Base-by-base conservation (phyloP, 1,140 invertebrate genomes). In the Cyrtorhinus lividipennis region DNA sequence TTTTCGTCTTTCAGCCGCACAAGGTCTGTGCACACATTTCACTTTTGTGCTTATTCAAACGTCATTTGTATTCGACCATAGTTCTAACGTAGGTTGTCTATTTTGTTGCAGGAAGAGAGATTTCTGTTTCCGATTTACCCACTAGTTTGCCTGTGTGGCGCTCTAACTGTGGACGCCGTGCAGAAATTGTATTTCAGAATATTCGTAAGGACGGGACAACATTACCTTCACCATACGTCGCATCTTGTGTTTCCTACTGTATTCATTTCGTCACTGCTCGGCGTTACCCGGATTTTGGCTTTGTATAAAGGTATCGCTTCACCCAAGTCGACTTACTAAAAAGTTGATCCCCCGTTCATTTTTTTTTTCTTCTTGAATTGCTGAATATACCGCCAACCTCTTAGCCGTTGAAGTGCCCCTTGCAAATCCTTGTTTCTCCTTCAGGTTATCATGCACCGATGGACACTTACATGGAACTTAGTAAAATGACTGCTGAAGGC, bases 51-150 rank as follows among this genome's bases (percentile, higher is more conserved):
- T 10, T 45, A 12, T 45, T 12, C n/a, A 12, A 45, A 45, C 38
- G 38, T 45, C 10, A 45, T 12, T 45, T 12, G 38, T n/a, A n/a
- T 12, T 45, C n/a, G 38, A 45, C n/a, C 10, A 12, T 45, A 45
- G 10, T 12, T 56, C 10, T 60, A n/a, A n/a, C n/a, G n/a, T n/a
- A n/a, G n/a, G n/a, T n/a, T n/a, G 23, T 64, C n/a, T 64, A 38
- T 46, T 46, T 15, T 60, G 67, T 76, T 75, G 38, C 66, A 84
- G 81, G 87, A 90, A 73, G 88, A 91, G 73, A 77, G 90, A 63
- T 99, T 99, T 77, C 75, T 99, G n/a, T 99, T 93, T 75, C 96
- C 96, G 1, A 81, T 97, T 5, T 99, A 98, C 77, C 92, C 92
- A 25, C 78, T 96, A 70, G 86, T 99, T 64, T 86, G 89, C 63